Evolutionary conservation across 2,113 vertebrate species (phyloP).

Genomic region (Anhinga anhinga): DNA sequence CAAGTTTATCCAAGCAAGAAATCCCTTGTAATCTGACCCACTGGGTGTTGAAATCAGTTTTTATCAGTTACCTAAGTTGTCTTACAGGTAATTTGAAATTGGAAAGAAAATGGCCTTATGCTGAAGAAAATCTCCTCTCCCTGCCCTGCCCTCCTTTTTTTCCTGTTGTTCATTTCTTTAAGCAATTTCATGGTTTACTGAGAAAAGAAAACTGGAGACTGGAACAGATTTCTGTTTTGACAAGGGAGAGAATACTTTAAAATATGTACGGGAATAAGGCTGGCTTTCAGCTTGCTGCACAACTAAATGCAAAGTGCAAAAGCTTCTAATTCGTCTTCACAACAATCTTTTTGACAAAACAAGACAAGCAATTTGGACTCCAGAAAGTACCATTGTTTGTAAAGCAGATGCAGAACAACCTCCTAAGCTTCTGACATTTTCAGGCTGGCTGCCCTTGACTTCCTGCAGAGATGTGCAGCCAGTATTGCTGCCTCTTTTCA

Average conservation of each 20-base stretch:
- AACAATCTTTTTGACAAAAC: neutral
- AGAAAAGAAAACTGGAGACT: neutral
- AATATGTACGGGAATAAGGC: neutral
- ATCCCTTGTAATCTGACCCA: neutral
- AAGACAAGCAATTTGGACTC: neutral
- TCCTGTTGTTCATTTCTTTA: neutral
- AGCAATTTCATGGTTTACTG: neutral
- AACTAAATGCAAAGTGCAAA: neutral
- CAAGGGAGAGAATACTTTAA: neutral
- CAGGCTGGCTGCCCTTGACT: neutral
- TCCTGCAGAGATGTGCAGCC: neutral
- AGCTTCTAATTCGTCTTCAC: neutral
- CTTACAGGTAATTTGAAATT: neutral
- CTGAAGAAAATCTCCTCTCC: neutral
- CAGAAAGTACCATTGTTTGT: neutral
- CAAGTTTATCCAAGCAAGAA: neutral
- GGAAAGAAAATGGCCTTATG: neutral
- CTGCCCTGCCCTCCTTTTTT: neutral
- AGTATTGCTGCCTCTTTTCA: neutral
- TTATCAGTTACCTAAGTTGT: neutral
- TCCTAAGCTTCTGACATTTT: neutral
- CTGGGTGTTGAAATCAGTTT: neutral
- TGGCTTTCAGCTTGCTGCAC: neutral
- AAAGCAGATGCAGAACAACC: neutral
- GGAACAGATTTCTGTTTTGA: constrained; percentile 36